Base-by-base conservation (phyloP, 2,888 invertebrate species). In the Chironomus riparius region DNA sequence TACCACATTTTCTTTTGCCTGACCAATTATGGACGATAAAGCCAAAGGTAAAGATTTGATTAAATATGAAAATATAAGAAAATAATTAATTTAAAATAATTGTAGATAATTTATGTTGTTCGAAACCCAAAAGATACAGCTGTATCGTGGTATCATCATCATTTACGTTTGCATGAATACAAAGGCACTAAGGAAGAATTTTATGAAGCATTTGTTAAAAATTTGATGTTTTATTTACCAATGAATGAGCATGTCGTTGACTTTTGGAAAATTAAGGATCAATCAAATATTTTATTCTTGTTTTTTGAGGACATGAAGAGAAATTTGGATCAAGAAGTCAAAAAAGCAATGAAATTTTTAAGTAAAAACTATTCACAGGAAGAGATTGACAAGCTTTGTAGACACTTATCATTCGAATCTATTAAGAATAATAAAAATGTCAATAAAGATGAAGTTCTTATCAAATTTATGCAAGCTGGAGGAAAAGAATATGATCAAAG, bases 21-120 rank as follows among this genome's bases (percentile, higher is more conserved):
- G 78, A 79, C 3, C 80, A 83, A 73, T 24, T 83, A 15, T 83
- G 83, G 83, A 80, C 78, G n/a, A 81, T 81, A 70, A 80, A 80
- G 5, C 80, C 82, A 3, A 83, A 83, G 78, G 81, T 81, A 56
- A 71, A 4, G 28, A 28, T n/a, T n/a, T n/a, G n/a, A n/a, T n/a
- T n/a, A n/a, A n/a, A n/a, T n/a, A n/a, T n/a, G n/a, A n/a, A n/a
- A n/a, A n/a, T n/a, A n/a, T n/a, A n/a, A n/a, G n/a, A n/a, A n/a
- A n/a, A n/a, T n/a, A n/a, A n/a, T n/a, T n/a, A n/a, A n/a, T n/a
- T n/a, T n/a, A n/a, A n/a, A n/a, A n/a, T n/a, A n/a, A n/a, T 13
- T 4, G 1, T 4, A 71, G 73, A 38, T 73, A 0, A 65, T 65
- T 61, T 3, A 68, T 21, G 69, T 68, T n/a, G 22, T 24, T 21